Conservation (phyloP, 2,113 vertebrate species). For the Ameiurus melas region DNA sequence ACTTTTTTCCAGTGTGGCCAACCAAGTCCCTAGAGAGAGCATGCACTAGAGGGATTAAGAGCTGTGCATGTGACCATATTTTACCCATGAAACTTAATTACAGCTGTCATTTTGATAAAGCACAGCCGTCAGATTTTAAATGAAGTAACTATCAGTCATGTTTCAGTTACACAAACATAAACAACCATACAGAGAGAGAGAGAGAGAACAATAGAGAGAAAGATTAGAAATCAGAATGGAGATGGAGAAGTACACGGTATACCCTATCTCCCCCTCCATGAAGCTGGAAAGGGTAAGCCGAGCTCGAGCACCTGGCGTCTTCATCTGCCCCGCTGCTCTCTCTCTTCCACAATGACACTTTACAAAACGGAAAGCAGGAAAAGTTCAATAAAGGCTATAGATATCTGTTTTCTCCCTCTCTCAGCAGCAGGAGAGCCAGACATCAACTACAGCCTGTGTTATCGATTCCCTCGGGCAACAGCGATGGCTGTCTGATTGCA, state of each 20-base stretch:
- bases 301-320: constrained; percentile 29
- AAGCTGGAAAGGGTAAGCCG: constrained; percentile 21
- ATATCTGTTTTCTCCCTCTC: constrained; percentile 47
- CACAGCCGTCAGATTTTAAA: constrained; percentile 76
- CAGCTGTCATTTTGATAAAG: constrained; percentile 91
- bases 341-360: constrained; percentile 33
- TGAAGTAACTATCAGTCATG: constrained; percentile 83
- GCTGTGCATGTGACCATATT: background rate
- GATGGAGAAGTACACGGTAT: background rate
- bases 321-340: constrained; percentile 35
- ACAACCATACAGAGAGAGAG: background rate
- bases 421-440: constrained; percentile 19
- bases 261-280: background rate
- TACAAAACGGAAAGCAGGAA: constrained; percentile 37
- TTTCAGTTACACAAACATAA: constrained; percentile 66
- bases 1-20: constrained; percentile 8
- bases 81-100: constrained; percentile 87
- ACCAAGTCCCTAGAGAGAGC: background rate
- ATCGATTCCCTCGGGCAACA: constrained; percentile 45
- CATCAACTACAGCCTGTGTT: constrained; percentile 30
- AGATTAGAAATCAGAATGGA: background rate
- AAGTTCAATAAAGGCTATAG: constrained; percentile 54
- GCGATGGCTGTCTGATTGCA: constrained; percentile 36
- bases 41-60: constrained; percentile 1
- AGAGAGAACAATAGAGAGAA: background rate